Base-by-base conservation (phyloP, 2,888 invertebrate species). In the Cephus pygmeus region DNA sequence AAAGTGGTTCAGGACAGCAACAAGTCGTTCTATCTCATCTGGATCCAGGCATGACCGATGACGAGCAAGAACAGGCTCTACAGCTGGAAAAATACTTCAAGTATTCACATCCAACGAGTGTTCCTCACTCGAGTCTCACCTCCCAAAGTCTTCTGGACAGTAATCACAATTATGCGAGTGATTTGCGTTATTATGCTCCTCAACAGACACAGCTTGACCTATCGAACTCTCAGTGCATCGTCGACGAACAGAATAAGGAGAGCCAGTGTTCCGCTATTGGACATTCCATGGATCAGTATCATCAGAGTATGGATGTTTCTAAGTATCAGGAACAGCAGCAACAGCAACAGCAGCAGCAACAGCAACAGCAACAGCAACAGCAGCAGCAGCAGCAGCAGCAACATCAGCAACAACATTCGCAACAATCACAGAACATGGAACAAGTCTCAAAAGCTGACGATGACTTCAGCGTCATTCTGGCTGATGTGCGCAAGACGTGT, bases 391-490 rank as follows among this genome's bases (percentile, higher is more conserved):
- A 78, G 12, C 78, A 80, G 4, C 80, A 78, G 0, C 81, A 81
- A 12, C 83, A 83, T 12, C 83, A 82, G 31, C 83, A 85, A n/a
- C 83, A 83, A 56, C 83, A 84, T 4, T 80, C 81, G 11, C 76
- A 80, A 12, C 83, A 82, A 75, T 82, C 84, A 68, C 90, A 88
- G 79, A 88, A 78, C 73, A 83, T 90, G 69, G 91, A 91, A 76
- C 91, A 91, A 78, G 94, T 94, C 75, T 92, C 92, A n/a, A 94
- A 96, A 85, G 94, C 95, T 76, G 97, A 97, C 83, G 97, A 97
- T 82, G 97, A 97, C 90, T 97, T 97, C 92, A 97, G 97, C 92
- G 97, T 97, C 86, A 97, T 97, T 87, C 93, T 97, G 81, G 97
- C 97, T 6, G 97, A 97, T 81, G 97, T 97, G 75, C 93, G 97